These are phyloP conservation scores for Boloria euphrosyne DNA, from an alignment of 2,888 invertebrate genomes.

Conservation along the genomic window DNA sequence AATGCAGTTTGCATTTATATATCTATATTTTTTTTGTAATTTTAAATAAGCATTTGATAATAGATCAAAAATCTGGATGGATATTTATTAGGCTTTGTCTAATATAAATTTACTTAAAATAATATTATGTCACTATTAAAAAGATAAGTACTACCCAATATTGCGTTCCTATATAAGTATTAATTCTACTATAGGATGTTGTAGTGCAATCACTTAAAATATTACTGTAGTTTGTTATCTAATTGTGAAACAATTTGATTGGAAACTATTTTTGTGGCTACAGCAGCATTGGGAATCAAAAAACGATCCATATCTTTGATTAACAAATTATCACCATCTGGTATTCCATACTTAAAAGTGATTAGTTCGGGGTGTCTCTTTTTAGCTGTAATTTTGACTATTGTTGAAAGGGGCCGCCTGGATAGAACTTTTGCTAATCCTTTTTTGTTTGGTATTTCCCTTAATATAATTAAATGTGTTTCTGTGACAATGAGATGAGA, in stretches of 20 bases:
- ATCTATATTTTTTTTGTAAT: neutral
- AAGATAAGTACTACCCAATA: constrained; percentile 28
- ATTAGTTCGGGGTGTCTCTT: constrained; percentile 97
- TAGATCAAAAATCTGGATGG: constrained; percentile 23
- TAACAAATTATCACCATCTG: constrained; percentile 89
- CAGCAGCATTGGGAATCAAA: constrained; percentile 94
- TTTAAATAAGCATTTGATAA: neutral
- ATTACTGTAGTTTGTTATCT: constrained; percentile 60
- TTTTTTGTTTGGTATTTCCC: constrained; percentile 88
- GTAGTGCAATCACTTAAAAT: neutral
- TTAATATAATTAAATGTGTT: constrained; percentile 92
- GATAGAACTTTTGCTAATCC: constrained; percentile 93
- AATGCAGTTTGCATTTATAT: neutral
- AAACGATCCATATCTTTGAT: constrained; percentile 96
- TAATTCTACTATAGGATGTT: constrained; percentile 9
- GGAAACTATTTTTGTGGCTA: constrained; percentile 94
- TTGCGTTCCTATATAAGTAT: constrained; percentile 1
- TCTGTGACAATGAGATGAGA: constrained; percentile 93
- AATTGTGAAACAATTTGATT: constrained; percentile 87
- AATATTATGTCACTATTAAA: constrained; percentile 24
- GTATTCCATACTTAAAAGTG: constrained; percentile 97
- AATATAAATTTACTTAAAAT: neutral
- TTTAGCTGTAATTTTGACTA: constrained; percentile 98
- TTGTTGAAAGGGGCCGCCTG: constrained; percentile 92
- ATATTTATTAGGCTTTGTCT: constrained; percentile 18